phyloP scores from a whole-genome alignment of 1,140 invertebrate species.

The Micrasema longulum region DNA sequence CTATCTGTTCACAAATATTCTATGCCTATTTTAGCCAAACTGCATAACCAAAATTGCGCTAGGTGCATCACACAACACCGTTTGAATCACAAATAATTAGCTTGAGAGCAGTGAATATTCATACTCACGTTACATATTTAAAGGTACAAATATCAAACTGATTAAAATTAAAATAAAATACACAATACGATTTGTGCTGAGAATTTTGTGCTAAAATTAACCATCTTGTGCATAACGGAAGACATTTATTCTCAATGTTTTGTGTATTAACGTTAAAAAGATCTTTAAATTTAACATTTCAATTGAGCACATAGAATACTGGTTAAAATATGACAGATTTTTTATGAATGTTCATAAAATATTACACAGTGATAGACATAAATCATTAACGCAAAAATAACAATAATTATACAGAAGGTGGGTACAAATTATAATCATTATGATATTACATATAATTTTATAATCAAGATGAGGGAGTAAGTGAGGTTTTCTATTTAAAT shows the following conservation, averaged over 20 bases:
- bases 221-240: slow-evolving; percentile 53
- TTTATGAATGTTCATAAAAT: slow-evolving; percentile 20
- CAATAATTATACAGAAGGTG: slow-evolving; percentile 16
- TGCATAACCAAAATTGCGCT: slow-evolving; percentile 40
- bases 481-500: slow-evolving; percentile 28
- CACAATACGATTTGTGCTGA: slow-evolving; percentile 44
- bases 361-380: too few species aligned
- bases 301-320: slow-evolving; percentile 50
- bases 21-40: slow-evolving; percentile 32
- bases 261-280: slow-evolving; percentile 39
- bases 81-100: slow-evolving; percentile 32
- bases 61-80: slow-evolving; percentile 37
- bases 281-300: slow-evolving; percentile 46
- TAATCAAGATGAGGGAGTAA: slow-evolving; percentile 29
- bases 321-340: slow-evolving; percentile 36
- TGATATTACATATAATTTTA: too few species aligned
- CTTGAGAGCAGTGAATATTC: slow-evolving; percentile 5
- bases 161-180: slow-evolving; percentile 42
- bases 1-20: slow-evolving; percentile 44
- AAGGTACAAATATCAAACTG: slow-evolving; percentile 30
- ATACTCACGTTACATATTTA: slow-evolving; percentile 14
- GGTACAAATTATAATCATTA: slow-evolving; percentile 2
- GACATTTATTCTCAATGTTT: slow-evolving; percentile 51
- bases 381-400: slow-evolving; percentile 15
- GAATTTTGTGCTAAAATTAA: slow-evolving; percentile 48